Conservation (phyloP, 2,888 invertebrate genomes). For the Troilus luridus region DNA sequence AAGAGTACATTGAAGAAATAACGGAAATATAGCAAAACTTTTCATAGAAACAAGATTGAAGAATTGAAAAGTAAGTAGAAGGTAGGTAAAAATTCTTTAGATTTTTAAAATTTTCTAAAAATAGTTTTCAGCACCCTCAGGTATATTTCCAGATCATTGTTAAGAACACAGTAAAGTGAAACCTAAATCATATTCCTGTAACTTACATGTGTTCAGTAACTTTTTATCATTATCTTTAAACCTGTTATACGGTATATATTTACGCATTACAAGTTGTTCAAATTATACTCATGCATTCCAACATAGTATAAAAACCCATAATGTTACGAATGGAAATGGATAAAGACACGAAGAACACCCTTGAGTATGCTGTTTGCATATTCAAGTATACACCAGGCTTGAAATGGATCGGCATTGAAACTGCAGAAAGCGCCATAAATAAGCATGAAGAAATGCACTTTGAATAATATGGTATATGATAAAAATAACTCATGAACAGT, state of each 20-base stretch:
- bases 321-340: neutral
- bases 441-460: conserved; percentile 2
- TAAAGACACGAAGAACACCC: neutral
- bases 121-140: too few species aligned
- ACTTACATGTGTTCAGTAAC: too few species aligned
- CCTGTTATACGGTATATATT: neutral
- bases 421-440: neutral
- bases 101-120: too few species aligned
- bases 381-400: neutral
- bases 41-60: too few species aligned
- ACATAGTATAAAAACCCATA: neutral
- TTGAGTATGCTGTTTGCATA: conserved; percentile 21
- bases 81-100: too few species aligned
- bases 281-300: neutral
- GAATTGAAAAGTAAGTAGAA: too few species aligned
- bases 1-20: too few species aligned
- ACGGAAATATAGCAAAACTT: too few species aligned
- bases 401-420: conserved; percentile 26
- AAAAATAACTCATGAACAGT: conserved; percentile 6
- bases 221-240: too few species aligned
- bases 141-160: too few species aligned
- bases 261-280: neutral
- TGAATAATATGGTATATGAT: neutral
- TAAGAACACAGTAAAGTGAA: too few species aligned
- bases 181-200: too few species aligned